Conservation (phyloP, 2,113 vertebrate species). For the Pavo muticus region DNA sequence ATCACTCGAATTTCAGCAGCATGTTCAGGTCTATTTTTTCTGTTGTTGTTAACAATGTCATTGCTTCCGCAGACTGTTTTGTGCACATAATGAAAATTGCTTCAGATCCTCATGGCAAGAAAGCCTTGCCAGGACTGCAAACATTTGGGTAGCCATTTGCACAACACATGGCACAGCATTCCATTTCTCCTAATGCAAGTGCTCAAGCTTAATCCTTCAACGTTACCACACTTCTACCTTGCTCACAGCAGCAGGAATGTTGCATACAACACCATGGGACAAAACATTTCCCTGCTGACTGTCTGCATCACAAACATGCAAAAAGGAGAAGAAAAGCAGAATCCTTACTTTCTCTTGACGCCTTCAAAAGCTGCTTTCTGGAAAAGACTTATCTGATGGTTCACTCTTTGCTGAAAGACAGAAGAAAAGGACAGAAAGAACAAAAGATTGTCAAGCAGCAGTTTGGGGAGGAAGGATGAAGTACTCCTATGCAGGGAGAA, state of each 20-base stretch:
- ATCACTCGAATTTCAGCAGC: constrained; percentile 2
- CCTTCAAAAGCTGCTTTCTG: constrained; percentile 22
- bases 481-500: not conserved
- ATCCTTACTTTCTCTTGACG: constrained; percentile 40
- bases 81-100: not conserved
- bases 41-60: not conserved
- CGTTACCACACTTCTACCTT: not conserved
- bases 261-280: not conserved
- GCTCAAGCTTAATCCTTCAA: not conserved
- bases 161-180: not conserved
- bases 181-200: not conserved
- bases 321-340: not conserved
- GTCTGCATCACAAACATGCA: not conserved
- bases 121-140: not conserved
- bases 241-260: not conserved
- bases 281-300: not conserved
- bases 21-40: not conserved
- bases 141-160: not conserved
- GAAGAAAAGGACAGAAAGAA: not conserved
- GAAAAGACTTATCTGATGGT: not conserved
- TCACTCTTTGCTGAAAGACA: constrained; percentile 62
- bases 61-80: not conserved
- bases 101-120: not conserved
- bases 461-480: not conserved
- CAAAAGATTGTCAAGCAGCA: not conserved